phyloP scores from a whole-genome alignment of 2,797 vertebrate species.

The Cyclopterus lumpus region DNA sequence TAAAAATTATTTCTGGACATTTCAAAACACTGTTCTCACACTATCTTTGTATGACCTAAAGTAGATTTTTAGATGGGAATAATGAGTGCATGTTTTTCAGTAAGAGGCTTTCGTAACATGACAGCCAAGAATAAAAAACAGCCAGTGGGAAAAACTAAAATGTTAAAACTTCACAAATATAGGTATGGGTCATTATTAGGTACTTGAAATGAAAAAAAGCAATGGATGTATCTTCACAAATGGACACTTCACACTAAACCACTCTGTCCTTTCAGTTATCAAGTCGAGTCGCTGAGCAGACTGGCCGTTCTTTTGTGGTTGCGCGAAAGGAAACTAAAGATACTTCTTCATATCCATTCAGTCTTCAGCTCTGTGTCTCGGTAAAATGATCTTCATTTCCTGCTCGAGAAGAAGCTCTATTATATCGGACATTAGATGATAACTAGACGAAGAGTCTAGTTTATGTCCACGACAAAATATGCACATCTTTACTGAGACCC shows the following conservation, averaged over 20 bases:
- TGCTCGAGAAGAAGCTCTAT: not conserved
- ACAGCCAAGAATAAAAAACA: not conserved
- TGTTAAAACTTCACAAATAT: not conserved
- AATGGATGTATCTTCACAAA: not conserved
- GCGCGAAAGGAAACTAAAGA: not conserved
- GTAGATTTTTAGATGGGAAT: not conserved
- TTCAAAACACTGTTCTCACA: not conserved
- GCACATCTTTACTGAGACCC: conserved; percentile 8
- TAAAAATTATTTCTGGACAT: not conserved
- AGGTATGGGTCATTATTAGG: not conserved
- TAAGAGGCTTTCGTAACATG: not conserved
- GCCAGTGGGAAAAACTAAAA: too few species aligned
- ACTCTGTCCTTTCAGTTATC: not conserved
- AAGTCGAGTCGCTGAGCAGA: not conserved
- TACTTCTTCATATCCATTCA: not conserved
- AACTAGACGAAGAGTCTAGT: not conserved
- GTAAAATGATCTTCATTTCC: not conserved
- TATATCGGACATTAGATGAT: not conserved
- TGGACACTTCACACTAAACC: not conserved
- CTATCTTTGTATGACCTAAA: not conserved
- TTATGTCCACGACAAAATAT: conserved; percentile 21
- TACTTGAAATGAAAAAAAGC: not conserved
- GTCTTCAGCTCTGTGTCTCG: not conserved
- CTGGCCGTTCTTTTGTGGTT: not conserved
- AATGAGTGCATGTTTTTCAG: not conserved